Evolutionary conservation across 2,797 vertebrate genomes (phyloP).

Genomic region (Chloroceryle inda): DNA sequence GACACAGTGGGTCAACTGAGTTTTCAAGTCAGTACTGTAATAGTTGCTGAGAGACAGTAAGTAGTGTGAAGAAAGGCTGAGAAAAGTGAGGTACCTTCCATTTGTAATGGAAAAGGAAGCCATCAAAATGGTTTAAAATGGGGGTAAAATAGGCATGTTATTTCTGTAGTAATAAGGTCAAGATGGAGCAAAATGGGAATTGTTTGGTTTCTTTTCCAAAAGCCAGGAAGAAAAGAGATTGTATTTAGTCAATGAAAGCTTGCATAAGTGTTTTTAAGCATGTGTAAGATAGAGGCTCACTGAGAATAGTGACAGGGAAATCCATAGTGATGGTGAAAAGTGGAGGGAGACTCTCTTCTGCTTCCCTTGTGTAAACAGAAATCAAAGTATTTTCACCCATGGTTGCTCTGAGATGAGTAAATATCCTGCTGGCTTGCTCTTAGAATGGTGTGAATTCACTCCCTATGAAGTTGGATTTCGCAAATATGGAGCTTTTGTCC

Average conservation of each 20-base stretch:
- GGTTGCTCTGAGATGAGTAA: background rate
- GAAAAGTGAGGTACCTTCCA: background rate
- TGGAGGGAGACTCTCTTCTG: background rate
- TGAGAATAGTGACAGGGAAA: background rate
- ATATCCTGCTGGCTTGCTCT: background rate
- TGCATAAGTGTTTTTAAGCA: background rate
- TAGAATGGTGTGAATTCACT: constrained; percentile 87
- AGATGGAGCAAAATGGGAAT: background rate
- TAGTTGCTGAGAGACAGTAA: background rate
- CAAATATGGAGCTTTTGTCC: constrained; percentile 83
- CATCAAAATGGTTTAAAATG: background rate
- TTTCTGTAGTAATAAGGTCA: background rate
- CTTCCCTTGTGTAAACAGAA: background rate
- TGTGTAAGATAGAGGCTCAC: background rate
- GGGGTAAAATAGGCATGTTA: background rate
- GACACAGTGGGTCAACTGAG: accelerated
- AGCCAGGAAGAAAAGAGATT: background rate
- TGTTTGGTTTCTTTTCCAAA: accelerated
- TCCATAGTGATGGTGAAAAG: background rate
- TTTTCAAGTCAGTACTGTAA: background rate
- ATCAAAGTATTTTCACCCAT: background rate
- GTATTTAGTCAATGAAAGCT: background rate
- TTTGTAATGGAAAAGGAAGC: background rate
- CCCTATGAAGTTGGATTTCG: constrained; percentile 83
- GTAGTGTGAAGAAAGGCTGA: background rate